Percentiles rank a stretch among this genome's conserved stretches.
phyloP scores from a whole-genome alignment of 2,797 vertebrate genomes.

The Microhierax caerulescens region DNA sequence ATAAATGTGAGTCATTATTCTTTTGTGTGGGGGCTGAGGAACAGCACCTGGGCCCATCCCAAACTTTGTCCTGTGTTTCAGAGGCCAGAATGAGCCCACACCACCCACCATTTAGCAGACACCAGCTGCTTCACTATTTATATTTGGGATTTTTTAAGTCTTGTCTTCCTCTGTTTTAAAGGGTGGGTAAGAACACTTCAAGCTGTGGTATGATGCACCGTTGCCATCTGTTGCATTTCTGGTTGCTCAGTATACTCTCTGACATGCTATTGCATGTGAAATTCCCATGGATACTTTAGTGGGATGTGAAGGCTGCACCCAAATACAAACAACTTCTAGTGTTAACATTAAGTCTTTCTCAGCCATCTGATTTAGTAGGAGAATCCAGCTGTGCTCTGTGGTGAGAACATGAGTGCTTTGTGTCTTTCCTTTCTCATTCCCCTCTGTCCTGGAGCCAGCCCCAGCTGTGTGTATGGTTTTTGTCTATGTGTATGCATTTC shows the following conservation, averaged over 20 bases:
- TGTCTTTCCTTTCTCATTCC: not conserved
- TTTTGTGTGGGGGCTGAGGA: conserved; percentile 52
- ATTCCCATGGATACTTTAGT: not conserved
- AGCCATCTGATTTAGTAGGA: not conserved
- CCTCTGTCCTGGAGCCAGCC: not conserved
- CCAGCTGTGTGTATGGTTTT: conserved; percentile 5
- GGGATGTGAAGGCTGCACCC: not conserved
- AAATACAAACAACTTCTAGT: not conserved
- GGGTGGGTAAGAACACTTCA: conserved; percentile 6
- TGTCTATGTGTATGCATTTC: not conserved
- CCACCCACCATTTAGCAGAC: conserved; percentile 52
- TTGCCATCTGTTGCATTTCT: conserved; percentile 39
- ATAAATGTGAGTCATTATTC: conserved; percentile 60
- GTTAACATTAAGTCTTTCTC: not conserved
- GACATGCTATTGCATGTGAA: not conserved
- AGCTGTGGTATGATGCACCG: conserved; percentile 1
- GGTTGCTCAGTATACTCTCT: not conserved
- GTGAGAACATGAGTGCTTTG: not conserved
- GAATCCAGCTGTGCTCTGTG: not conserved
- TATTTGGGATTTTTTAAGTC: conserved; percentile 36
- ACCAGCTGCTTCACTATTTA: conserved; percentile 49
- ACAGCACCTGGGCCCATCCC: conserved; percentile 55
- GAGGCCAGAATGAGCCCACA: conserved; percentile 40
- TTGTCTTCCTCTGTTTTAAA: conserved; percentile 36
- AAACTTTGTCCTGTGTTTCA: not conserved